These are phyloP conservation scores for Rutilus rutilus DNA, from an alignment of 2,113 vertebrate species.

Conservation along the genomic window DNA sequence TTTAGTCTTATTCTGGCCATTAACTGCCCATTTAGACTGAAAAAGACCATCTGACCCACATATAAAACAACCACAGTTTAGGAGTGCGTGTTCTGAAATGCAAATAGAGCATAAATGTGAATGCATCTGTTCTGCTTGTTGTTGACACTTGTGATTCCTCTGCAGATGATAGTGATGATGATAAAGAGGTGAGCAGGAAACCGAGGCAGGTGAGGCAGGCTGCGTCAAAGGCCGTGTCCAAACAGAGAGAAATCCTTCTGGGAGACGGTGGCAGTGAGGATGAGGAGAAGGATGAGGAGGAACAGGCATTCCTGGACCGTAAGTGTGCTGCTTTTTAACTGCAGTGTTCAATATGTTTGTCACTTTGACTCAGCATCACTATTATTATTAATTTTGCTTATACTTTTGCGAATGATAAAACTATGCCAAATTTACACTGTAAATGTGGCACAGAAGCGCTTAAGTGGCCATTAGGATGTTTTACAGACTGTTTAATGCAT, in stretches of 20 bases:
- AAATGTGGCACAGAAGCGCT: no score
- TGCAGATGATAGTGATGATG: conserved; percentile 94
- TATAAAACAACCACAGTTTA: neutral
- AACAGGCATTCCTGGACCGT: conserved; percentile 91
- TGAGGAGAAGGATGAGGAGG: conserved; percentile 90
- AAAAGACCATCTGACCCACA: neutral
- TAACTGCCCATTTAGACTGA: neutral
- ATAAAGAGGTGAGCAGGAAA: conserved; percentile 92
- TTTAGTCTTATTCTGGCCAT: neutral
- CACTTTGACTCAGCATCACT: neutral
- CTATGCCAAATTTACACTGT: neutral
- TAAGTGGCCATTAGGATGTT: no score
- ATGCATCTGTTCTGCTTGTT: neutral
- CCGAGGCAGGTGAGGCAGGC: conserved; percentile 94
- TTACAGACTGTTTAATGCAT: no score
- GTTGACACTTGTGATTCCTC: neutral
- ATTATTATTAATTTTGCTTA: neutral
- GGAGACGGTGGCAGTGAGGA: conserved; percentile 95
- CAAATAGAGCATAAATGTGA: neutral
- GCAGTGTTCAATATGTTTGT: neutral
- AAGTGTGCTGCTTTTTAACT: conserved; percentile 59
- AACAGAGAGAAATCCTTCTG: conserved; percentile 96
- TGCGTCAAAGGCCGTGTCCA: conserved; percentile 96
- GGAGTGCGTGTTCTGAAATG: neutral
- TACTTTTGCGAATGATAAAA: neutral